These are phyloP conservation scores for Anoplius nigerrimus DNA, from an alignment of 2,888 invertebrate species.

Conservation along the genomic window DNA sequence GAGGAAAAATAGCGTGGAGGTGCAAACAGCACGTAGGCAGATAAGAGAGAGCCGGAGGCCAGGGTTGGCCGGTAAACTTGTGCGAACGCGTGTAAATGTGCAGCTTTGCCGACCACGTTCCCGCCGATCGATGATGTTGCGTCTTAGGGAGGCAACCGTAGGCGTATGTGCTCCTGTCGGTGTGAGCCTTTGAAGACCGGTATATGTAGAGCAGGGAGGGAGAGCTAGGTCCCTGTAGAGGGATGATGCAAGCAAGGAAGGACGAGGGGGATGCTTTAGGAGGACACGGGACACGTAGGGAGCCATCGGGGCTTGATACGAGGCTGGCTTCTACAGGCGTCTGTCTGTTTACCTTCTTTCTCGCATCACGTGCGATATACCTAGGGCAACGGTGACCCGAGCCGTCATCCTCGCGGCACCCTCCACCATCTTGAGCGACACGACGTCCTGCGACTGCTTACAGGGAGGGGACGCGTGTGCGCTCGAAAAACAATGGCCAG, in stretches of 20 bases:
- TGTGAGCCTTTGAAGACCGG: constrained; percentile 2
- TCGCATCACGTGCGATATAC: background rate
- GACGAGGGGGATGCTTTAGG: background rate
- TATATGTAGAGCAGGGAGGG: too few species aligned
- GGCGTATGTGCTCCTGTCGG: constrained; percentile 13
- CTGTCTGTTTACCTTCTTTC: constrained; percentile 32
- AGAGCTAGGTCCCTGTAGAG: too few species aligned
- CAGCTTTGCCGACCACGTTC: constrained; percentile 32
- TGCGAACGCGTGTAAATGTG: constrained; percentile 39
- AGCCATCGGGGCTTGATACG: constrained; percentile 18
- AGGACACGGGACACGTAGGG: background rate
- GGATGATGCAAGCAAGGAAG: too few species aligned
- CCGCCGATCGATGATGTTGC: constrained; percentile 42
- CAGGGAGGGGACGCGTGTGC: constrained; percentile 2
- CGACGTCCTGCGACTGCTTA: background rate
- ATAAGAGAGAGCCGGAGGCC: too few species aligned
- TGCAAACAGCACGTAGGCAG: too few species aligned
- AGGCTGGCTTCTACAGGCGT: constrained; percentile 12
- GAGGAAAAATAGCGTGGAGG: too few species aligned
- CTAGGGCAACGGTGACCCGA: background rate
- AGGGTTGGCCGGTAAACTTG: constrained; percentile 25
- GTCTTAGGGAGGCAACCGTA: constrained; percentile 19
- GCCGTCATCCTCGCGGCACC: background rate
- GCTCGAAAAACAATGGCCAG: constrained; percentile 49
- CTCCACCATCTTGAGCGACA: background rate